Evolutionary conservation across 1,140 invertebrate genomes (phyloP).

Genomic region (Limonius californicus): DNA sequence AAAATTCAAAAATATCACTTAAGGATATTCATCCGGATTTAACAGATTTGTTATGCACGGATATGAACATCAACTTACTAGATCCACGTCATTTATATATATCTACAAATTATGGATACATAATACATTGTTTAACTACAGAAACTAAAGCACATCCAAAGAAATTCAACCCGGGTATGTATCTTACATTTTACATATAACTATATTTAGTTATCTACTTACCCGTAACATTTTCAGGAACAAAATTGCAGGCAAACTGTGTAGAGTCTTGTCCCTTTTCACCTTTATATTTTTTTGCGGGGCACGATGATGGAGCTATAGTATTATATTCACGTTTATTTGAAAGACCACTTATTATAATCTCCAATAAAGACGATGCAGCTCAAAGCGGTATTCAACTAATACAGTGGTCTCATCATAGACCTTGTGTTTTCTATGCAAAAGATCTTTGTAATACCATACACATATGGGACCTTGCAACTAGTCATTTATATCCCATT

Average conservation of each 20-base stretch:
- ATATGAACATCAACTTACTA: constrained; percentile 31
- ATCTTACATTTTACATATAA: background rate
- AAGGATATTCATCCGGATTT: constrained; percentile 32
- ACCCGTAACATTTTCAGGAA: constrained; percentile 23
- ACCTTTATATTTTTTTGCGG: constrained; percentile 37
- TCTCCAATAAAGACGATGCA: constrained; percentile 32
- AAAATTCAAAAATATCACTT: constrained; percentile 29
- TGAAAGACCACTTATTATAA: constrained; percentile 37
- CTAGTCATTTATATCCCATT: constrained; percentile 41
- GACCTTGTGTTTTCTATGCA: constrained; percentile 42
- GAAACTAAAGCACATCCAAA: constrained; percentile 32
- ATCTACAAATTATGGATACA: constrained; percentile 40
- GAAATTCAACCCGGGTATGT: constrained; percentile 34
- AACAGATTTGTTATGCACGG: constrained; percentile 38
- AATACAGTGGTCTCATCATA: constrained; percentile 42
- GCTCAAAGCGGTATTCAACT: constrained; percentile 25
- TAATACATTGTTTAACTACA: constrained; percentile 38
- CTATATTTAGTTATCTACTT: constrained; percentile 3
- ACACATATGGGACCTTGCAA: constrained; percentile 42
- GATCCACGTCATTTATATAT: constrained; percentile 39
- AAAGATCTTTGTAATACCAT: constrained; percentile 37
- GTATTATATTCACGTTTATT: constrained; percentile 31
- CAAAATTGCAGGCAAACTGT: constrained; percentile 25
- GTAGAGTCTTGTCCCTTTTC: constrained; percentile 41
- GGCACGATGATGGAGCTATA: constrained; percentile 40